Evolutionary conservation across 2,113 vertebrate genomes (phyloP), one percentile per base, ranked within the genome.

Genomic region (Chloroceryle aenea): DNA sequence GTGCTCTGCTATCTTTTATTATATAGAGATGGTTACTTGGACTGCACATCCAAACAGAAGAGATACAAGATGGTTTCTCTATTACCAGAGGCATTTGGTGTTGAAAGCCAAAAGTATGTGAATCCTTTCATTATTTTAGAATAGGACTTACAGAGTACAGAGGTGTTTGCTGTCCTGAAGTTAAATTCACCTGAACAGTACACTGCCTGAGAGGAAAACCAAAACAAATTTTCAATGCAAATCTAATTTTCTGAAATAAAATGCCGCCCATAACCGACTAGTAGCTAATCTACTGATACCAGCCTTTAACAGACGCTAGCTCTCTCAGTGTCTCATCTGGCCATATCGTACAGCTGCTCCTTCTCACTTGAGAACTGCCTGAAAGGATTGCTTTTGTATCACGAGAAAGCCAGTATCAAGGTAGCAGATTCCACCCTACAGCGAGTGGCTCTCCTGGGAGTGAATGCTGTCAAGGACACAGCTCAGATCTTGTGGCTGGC

Each of bases 401-500:
- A 4, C 73, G 68, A 58, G 89, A 95, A 82, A 67, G 72, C 58
- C 61, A 45, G 32, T 7, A 63, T 72, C 79, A 63, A 92, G 52
- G 87, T 93, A 90, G 78, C 81, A 61, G 68, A 56, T n/a, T 76
- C 73, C 73, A n/a, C 76, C 74, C 58, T 75, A 1, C 26, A 3
- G 19, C 0, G 3, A 43, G 85, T 2, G 38, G 15, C 85, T 75
- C 48, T 79, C 43, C 21, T 2, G 4, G 63, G 50, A 83, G 79
- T 19, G 12, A 66, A 61, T 12, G 1, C 83, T 75, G 75, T 76
- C 79, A 29, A 14, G 78, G 86, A 77, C 59, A 27, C 40, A 12
- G 85, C 83, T 91, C 52, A 48, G 56, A 34, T 58, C 88, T 90
- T 82, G 58, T 91, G 97, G 90, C 96, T 36, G 94, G 74, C 87